Base-by-base conservation (phyloP, 2,113 vertebrate species). In the Illadopsis cleaveri region DNA sequence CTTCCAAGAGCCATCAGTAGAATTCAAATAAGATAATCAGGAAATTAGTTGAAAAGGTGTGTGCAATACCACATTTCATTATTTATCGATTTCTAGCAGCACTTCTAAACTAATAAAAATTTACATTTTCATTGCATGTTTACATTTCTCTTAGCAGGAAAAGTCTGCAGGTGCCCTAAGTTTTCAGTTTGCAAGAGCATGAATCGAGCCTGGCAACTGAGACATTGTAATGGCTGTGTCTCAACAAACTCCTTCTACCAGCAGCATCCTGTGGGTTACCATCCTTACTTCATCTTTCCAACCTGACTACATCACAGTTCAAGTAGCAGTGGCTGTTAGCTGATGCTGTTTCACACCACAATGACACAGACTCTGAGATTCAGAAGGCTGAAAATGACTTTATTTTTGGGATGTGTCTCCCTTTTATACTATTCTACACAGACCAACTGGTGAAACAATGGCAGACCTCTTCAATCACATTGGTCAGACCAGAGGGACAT, bases 221-320 rank as follows among this genome's bases (percentile, higher is more conserved):
- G 22, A 15, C 24, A 18, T 20, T 31, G 24, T 10, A 64, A 25
- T 28, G 48, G 22, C 23, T 4, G 0, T 27, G 21, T 42, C 14
- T 68, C 42, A 60, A 23, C 12, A 76, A 66, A 50, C 3, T 25
- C 20, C 23, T 83, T n/a, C 45, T 40, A 9, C 31, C 42, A 65
- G 35, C 42, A 56, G 23, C 10, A 79, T 48, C 42, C 53, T 53
- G 6, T 19, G 23, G 28, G 31, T 77, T 33, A 4, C 50, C 56
- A 42, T 25, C 31, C 35, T 77, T 21, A 13, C 12, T 54, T 6
- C 2, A 5, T 24, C 15, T 68, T 85, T 68, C 23, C 44, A 47
- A 1, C 13, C 17, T 42, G 40, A 17, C 35, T 30, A 1, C 38
- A 58, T 27, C 38, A 23, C 23, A 58, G 10, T 15, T 77, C 0